A percentile compares a stretch with the other conserved stretches of the same genome.
These are phyloP conservation scores for Aspidoscelis tigris DNA, from an alignment of 2,113 vertebrate genomes.

Conservation along the genomic window DNA sequence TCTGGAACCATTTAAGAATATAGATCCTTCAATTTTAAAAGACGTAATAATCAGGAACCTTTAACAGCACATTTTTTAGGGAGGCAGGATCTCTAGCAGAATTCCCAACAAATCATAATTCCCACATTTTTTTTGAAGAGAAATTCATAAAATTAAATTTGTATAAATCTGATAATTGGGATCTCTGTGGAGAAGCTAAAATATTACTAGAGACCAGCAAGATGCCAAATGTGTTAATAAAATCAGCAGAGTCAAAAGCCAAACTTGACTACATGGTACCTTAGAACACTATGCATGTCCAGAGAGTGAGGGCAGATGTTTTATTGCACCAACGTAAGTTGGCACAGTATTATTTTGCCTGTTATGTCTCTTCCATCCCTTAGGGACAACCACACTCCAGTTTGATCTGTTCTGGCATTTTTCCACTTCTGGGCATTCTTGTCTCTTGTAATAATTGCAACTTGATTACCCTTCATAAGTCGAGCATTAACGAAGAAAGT, in stretches of 20 bases:
- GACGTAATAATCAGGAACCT: too few relatives aligned
- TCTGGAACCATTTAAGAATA: too few relatives aligned
- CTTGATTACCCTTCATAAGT: neutral
- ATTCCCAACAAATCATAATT: neutral
- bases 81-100: neutral
- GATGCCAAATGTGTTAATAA: too few relatives aligned
- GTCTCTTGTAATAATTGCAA: neutral
- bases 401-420: neutral
- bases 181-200: too few relatives aligned
- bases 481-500: neutral
- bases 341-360: neutral
- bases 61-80: neutral
- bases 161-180: neutral
- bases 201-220: too few relatives aligned
- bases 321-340: neutral
- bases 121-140: neutral
- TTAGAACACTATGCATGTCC: neutral
- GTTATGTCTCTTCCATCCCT: neutral
- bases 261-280: too few relatives aligned
- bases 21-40: too few relatives aligned
- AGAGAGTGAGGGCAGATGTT: neutral
- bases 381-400: neutral
- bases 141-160: neutral
- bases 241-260: too few relatives aligned
- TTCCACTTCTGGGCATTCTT: constrained; percentile 5